These are phyloP conservation scores for Tringa solitaria DNA, from an alignment of 2,113 vertebrate genomes.

Conservation along the genomic window DNA sequence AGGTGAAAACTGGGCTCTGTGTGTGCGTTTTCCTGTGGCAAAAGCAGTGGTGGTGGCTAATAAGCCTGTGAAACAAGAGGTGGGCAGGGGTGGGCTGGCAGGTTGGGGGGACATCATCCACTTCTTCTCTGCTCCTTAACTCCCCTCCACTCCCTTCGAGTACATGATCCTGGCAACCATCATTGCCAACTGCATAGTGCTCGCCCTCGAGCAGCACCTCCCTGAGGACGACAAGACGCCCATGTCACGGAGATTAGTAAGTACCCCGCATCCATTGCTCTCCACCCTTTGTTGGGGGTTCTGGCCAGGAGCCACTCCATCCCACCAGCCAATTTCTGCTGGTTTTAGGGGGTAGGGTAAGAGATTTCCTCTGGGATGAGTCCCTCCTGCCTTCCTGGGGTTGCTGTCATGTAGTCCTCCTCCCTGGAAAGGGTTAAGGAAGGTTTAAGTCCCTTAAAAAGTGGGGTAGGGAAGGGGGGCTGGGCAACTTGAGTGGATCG, in stretches of 20 bases:
- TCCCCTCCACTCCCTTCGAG: conserved; percentile 87
- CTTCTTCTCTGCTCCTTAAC: conserved; percentile 80
- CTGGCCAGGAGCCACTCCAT: background rate
- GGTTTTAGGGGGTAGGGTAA: background rate
- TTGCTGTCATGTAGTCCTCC: background rate
- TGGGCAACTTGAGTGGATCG: background rate
- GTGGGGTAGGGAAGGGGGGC: background rate
- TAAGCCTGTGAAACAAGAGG: accelerated
- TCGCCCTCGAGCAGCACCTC: conserved; percentile 96
- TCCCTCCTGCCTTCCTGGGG: background rate
- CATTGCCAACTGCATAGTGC: conserved; percentile 96
- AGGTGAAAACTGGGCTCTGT: background rate
- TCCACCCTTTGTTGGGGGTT: accelerated
- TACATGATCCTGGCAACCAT: conserved; percentile 99
- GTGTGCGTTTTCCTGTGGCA: background rate
- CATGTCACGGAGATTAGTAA: conserved; percentile 95
- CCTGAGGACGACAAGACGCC: conserved; percentile 96
- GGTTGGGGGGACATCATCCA: background rate
- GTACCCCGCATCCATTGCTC: background rate
- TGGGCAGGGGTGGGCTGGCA: background rate
- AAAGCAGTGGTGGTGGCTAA: background rate
- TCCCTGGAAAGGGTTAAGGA: background rate
- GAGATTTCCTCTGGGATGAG: background rate
- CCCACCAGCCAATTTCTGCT: background rate
- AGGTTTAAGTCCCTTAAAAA: background rate